Base-by-base conservation (phyloP, 2,888 invertebrate species). In the Bhutanitis thaidina region DNA sequence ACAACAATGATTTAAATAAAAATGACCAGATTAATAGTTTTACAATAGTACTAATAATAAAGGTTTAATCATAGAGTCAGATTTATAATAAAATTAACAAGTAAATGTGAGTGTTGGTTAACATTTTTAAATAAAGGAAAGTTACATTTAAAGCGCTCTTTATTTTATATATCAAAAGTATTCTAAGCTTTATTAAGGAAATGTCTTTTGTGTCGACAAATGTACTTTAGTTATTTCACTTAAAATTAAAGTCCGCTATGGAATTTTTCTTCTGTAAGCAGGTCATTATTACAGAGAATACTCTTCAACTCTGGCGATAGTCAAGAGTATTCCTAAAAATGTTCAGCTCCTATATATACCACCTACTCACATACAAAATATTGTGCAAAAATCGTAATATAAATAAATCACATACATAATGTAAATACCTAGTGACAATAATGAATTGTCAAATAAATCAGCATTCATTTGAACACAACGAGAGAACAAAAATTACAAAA, bases 11-110 rank as follows among this genome's bases (percentile, higher is more conserved):
- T 88, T 86, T 88, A 86, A 87, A 88, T 85, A 80, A 87, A 84
- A 88, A 88, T 89, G 88, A 89, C 89, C 89, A 89, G 89, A 89
- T 89, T 89, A 89, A 86, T 88, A 83, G 78, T 80, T 86, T 82
- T 78, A 82, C 71, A 78, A 75, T 67, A 64, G 57, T 72, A 81
- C 82, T 87, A 80, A 84, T 81, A 81, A 83, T 80, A 82, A 59
- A 76, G 78, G 77, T 82, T 83, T 84, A 85, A 80, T 75, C 69
- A 71, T 77, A 80, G 66, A 77, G 86, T 86, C 85, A 84, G 77
- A 77, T 80, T 82, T 86, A 84, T 78, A 79, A 77, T 80, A 77
- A 85, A 78, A 80, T 77, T 85, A 88, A 86, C 79, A 86, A 80
- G 77, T 83, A 83, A 73, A 74, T 84, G 85, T 88, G 85, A 87